Percentiles rank a stretch among this genome's conserved stretches.
These are phyloP conservation scores for Ferdinandea cuprea DNA, from an alignment of 2,888 invertebrate genomes.

Conservation along the genomic window DNA sequence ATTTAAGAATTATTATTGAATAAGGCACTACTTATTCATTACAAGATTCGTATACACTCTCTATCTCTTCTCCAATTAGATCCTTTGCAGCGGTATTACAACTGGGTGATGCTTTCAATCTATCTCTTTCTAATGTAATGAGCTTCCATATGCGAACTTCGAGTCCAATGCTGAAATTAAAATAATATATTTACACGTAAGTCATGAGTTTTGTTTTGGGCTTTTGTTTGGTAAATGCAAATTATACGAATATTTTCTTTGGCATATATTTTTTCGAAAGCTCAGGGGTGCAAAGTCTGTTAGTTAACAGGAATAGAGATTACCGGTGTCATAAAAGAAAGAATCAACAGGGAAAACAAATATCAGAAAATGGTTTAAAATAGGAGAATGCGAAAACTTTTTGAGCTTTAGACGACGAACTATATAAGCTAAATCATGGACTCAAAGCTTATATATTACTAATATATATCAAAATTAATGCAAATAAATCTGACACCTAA, in stretches of 20 bases:
- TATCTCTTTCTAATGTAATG: constrained; percentile 84
- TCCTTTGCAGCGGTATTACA: neutral
- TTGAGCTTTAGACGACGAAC: no score
- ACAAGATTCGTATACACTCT: constrained; percentile 82
- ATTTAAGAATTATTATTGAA: neutral
- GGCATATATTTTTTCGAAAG: constrained; percentile 1
- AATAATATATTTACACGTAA: neutral
- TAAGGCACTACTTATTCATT: constrained; percentile 77
- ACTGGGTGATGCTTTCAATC: constrained; percentile 51
- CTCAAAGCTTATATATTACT: no score
- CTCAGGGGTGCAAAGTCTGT: no score
- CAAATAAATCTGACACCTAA: no score
- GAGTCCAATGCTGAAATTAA: constrained; percentile 88
- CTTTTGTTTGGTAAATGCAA: no score
- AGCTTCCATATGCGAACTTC: constrained; percentile 94
- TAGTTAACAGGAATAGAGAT: no score
- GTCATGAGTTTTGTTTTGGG: neutral
- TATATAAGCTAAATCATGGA: no score
- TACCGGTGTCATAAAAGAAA: no score
- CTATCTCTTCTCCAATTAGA: constrained; percentile 50
- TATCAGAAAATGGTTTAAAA: no score
- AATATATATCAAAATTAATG: no score
- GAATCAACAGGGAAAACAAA: no score
- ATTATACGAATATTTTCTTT: neutral
- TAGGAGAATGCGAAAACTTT: no score